A percentile compares a stretch with the other conserved stretches of the same genome.
Conservation (phyloP, 1,140 invertebrate species). For the Tetragnatha versicolor region DNA sequence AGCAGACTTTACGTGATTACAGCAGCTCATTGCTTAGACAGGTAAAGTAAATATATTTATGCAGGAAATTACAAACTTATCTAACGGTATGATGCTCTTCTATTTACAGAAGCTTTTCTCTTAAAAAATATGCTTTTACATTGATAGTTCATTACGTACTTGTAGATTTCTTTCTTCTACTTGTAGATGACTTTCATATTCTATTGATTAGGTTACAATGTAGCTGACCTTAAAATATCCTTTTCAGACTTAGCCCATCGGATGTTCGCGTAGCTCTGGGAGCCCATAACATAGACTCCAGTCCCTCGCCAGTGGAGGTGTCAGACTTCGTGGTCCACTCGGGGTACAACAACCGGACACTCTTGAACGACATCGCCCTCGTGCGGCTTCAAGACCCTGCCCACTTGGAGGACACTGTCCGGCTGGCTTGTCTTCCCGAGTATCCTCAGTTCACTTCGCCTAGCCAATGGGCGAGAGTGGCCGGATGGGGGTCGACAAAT, state of each 20-base stretch:
- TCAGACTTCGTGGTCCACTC: conserved; percentile 12
- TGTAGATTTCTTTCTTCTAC: too few relatives aligned
- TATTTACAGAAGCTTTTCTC: too few relatives aligned
- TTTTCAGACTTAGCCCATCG: conserved; percentile 5
- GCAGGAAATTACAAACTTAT: too few relatives aligned
- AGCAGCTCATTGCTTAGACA: conserved; percentile 57
- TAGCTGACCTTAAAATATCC: neutral
- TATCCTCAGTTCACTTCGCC: conserved; percentile 61
- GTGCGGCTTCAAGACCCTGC: conserved; percentile 81
- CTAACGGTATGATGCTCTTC: too few relatives aligned
- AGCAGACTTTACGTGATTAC: conserved; percentile 58
- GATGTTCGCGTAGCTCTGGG: neutral
- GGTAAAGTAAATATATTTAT: too few relatives aligned
- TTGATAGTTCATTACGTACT: too few relatives aligned
- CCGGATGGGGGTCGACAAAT: conserved; percentile 24
- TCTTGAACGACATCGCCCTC: conserved; percentile 69
- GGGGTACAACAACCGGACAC: conserved; percentile 58
- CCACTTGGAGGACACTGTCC: conserved; percentile 55
- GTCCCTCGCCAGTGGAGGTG: neutral
- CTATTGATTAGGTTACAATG: too few relatives aligned
- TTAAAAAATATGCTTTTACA: too few relatives aligned
- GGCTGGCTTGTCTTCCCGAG: conserved; percentile 63
- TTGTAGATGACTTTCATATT: too few relatives aligned
- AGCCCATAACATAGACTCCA: neutral
- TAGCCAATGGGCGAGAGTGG: neutral